Base-by-base conservation (phyloP, 2,888 invertebrate species). In the Galeruca laticollis region DNA sequence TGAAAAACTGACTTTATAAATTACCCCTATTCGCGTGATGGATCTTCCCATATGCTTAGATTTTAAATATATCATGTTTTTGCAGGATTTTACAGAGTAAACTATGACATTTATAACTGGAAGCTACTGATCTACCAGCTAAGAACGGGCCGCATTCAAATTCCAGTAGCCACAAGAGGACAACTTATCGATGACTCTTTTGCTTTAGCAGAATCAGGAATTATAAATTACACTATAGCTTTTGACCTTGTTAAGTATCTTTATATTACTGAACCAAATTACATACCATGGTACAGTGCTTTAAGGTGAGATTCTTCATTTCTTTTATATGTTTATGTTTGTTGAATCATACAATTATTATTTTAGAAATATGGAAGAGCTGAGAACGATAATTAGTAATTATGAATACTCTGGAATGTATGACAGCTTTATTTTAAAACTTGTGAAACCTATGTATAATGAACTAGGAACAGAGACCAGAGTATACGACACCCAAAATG, bases 131-230 rank as follows among this genome's bases (percentile, higher is more conserved):
- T 84, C 56, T 76, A 84, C 4, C 88, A 88, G 0, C 79, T 90
- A 0, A 72, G 79, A 51, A 76, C 75, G 56, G 77, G 83, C 52
- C 81, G 87, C 0, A 75, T 81, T 1, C 83, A 87, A 2, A 88
- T 90, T 60, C 88, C 90, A 0, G 86, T 89, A 0, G 86, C 90
- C 2, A 90, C 90, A 37, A 87, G 91, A 64, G 92, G 92, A 0
- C 93, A 94, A 80, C 85, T 94, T 0, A 87, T 94, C 9, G 92
- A 93, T 79, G 94, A 94, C 79, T 89, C 92, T 0, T 89, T 91
- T 81, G 90, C 90, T 80, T 81, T 91, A 9, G 92, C 92, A 13
- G 88, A 90, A 78, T 86, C 87, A 0, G 88, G 88, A 0, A 84
- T 86, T 49, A 82, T 92, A 0, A 84, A 89, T 77, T 92, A 92